Evolutionary conservation across 53 echinoderm and acorn worm genomes (phyloP), one percentile per base, ranked within the genome.

Genomic region (Luidia sarsii): DNA sequence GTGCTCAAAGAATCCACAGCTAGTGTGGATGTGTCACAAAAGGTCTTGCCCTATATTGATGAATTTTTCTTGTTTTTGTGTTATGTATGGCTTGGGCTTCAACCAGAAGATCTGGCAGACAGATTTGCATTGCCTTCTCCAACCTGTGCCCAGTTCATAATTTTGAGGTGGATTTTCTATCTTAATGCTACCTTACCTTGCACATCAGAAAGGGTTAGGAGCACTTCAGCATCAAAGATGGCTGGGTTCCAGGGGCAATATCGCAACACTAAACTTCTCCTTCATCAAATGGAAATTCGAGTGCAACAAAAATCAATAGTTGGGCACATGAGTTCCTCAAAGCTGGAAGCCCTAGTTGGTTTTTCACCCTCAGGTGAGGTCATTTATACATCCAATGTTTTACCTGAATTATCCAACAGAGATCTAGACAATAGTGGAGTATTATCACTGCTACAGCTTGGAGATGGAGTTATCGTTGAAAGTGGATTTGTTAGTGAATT

Each of bases 21-120:
- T 3, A 22, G 4, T 13, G 30, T 23, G 29, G 77, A 77, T 22
- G 23, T 77, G 0, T 29, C 77, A 46, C 24, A 31, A 48, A 59
- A 61, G 77, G 61, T 60, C 33, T 60, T 77, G 9, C 77, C 77
- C 0, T 61, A 77, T 55, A 77, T 61, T 45, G 77, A 77, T 77
- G 77, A 77, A 55, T 61, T 77, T 43, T 77, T 77, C 34, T 50
- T 77, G 57, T 77, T 77, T 33, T 46, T 77, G 62, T 77, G 77
- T 46, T 48, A 77, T 61, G 77, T 77, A 31, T 77, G 77, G 77
- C 21, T 60, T 7, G 77, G 61, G 18, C 61, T 77, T 16, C 46
- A 37, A 24, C 77, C 77, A 13, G 60, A 60, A 56, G 77, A 77
- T 45, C 60, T 77, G 8, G 77, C 60, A 14, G 77, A 77, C 24